A percentile compares a stretch with the other conserved stretches of the same genome.
Evolutionary conservation across 2,113 vertebrate genomes (phyloP).

Genomic region (Eulemur rufifrons): DNA sequence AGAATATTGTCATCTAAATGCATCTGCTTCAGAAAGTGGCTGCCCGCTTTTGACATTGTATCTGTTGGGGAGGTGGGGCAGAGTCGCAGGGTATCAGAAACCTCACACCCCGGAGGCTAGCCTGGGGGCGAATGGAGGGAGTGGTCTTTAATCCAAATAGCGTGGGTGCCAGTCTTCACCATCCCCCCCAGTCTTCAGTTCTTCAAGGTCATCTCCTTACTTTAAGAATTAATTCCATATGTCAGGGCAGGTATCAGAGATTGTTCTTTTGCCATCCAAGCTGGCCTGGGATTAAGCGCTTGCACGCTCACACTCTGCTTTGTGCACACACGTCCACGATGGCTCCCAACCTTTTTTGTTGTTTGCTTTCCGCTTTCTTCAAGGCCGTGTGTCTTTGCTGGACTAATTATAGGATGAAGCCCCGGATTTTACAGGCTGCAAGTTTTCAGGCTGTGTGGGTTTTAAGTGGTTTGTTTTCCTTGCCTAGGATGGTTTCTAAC

Average conservation of each 20-base stretch:
- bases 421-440: constrained; percentile 27
- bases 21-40: background rate
- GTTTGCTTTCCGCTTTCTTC: background rate
- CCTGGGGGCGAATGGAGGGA: background rate
- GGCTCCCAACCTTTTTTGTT: background rate
- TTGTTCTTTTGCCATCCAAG: background rate
- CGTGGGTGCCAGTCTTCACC: background rate
- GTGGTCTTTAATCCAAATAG: constrained; percentile 39
- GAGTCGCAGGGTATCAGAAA: constrained; percentile 30
- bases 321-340: background rate
- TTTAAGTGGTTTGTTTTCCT: background rate
- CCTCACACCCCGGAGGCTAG: background rate
- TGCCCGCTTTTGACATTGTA: background rate
- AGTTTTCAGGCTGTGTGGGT: background rate
- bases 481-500: constrained; percentile 29
- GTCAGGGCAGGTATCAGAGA: background rate
- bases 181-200: background rate
- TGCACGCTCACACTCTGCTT: background rate
- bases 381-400: constrained; percentile 38
- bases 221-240: constrained; percentile 42
- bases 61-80: background rate
- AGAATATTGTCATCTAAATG: background rate
- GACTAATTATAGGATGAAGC: background rate
- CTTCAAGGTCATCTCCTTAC: constrained; percentile 30
- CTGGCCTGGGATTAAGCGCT: constrained; percentile 18